These are phyloP conservation scores for Hemicentrotus pulcherrimus DNA, from an alignment of 35 echinoderm and acorn worm genomes.

Conservation along the genomic window DNA sequence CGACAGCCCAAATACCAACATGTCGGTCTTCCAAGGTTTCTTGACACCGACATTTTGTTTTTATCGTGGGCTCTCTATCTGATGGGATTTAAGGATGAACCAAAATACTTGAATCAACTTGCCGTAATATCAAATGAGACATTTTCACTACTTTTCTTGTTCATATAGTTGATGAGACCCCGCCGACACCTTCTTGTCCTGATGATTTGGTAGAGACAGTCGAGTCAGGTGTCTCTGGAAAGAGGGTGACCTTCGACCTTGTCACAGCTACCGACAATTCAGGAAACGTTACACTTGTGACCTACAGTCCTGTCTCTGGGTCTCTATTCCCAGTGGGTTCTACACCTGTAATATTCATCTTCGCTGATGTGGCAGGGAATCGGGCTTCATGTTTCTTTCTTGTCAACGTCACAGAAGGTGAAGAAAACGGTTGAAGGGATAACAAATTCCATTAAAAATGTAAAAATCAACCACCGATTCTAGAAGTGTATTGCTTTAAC, in stretches of 20 bases:
- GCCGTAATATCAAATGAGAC: too few species aligned
- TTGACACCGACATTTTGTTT: too few species aligned
- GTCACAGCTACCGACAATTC: not conserved
- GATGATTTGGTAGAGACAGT: not conserved
- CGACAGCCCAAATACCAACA: too few species aligned
- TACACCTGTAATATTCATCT: not conserved
- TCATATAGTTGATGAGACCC: not conserved
- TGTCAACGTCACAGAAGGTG: not conserved
- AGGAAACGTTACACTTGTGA: not conserved
- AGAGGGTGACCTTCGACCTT: not conserved
- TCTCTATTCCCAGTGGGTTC: not conserved
- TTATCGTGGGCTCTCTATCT: too few species aligned
- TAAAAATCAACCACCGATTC: too few species aligned
- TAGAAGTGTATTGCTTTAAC: too few species aligned
- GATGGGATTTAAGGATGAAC: too few species aligned
- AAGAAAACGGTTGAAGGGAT: not conserved
- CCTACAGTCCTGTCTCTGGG: not conserved
- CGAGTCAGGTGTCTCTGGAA: not conserved
- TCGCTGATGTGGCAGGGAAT: not conserved
- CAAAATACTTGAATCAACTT: too few species aligned
- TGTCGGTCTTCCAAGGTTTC: too few species aligned
- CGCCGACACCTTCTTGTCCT: not conserved
- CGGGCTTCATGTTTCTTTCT: not conserved
- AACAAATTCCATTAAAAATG: too few species aligned
- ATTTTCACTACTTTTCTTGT: not conserved